A percentile compares a stretch with the other conserved stretches of the same genome.
Evolutionary conservation across 2,113 vertebrate genomes (phyloP).

Genomic region (Opisthocomus hoazin): DNA sequence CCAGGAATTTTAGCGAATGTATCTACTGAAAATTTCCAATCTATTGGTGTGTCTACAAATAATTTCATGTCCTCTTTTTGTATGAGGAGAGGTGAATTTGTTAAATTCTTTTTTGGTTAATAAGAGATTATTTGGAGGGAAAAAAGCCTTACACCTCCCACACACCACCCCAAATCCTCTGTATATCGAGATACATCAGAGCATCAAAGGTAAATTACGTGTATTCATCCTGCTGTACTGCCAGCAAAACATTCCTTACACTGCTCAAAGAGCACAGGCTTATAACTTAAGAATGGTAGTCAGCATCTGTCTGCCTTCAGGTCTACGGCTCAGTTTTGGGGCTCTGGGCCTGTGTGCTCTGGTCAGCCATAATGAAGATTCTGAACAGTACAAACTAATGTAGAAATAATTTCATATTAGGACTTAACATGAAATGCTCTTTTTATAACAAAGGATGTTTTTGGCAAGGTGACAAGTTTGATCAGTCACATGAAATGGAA

Average conservation of each 20-base stretch:
- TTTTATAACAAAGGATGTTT: neutral
- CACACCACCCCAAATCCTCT: neutral
- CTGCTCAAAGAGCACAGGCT: neutral
- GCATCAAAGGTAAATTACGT: neutral
- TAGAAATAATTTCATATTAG: neutral
- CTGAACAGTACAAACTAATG: neutral
- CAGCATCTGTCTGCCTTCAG: neutral
- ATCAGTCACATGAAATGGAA: neutral
- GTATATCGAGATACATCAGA: neutral
- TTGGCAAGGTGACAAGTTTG: neutral
- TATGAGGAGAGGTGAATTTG: neutral
- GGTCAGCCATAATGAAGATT: neutral
- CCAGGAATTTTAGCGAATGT: neutral
- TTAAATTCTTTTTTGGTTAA: neutral
- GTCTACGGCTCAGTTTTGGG: neutral
- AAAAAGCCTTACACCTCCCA: neutral
- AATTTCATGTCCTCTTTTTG: neutral
- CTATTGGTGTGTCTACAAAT: neutral
- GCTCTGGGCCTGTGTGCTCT: neutral
- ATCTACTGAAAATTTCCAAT: neutral
- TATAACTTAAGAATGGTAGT: neutral
- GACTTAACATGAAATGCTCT: fast-evolving
- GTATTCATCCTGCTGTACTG: neutral
- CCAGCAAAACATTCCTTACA: neutral
- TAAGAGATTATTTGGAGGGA: neutral